Evolutionary conservation across 2,113 vertebrate genomes (phyloP), one percentile per base, ranked within the genome.

Genomic region (Urocolius indicus): DNA sequence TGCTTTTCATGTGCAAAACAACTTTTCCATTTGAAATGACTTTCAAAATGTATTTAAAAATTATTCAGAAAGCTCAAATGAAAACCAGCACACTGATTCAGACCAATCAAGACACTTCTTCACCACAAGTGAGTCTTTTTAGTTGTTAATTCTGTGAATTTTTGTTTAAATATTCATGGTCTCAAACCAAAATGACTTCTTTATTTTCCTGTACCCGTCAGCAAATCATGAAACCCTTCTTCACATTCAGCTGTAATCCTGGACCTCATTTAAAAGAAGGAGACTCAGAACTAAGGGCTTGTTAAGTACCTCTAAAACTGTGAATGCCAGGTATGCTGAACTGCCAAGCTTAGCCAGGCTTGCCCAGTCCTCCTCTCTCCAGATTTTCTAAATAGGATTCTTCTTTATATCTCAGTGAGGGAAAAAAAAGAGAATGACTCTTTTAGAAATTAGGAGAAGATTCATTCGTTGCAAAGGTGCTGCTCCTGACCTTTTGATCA

Each of bases 61-160:
- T 65, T 81, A 84, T 75, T 93, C 79, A 61, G 43, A 87, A 84
- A 84, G 16, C 45, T 75, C 48, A 71, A 30, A 57, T 30, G 78
- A 65, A 89, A 94, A 89, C 72, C 48, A 67, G 9, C 26, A 10
- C 46, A 48, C 74, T 34, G n/a, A 49, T 92, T 84, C 86, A 90
- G 83, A 29, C 46, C 67, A 93, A 81, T 92, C 85, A 92, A 95
- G 86, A 68, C 11, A 65, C 16, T 72, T 93, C 68, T 94, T 82
- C 52, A 93, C 38, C 26, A 75, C 9, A 82, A 92, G 45, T 65
- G 61, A 58, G 72, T 72, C 48, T 32, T 91, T 82, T 72, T 78
- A 87, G 30, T 74, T 69, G 66, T 87, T 78, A 67, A 78, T 89
- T 84, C 68, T 78, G n/a, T 75, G 86, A 84, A 38, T 77, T 84